Base-by-base conservation (phyloP, 37 sponge, comb jelly and placozoan genomes). In the Eunapius fragilis region DNA sequence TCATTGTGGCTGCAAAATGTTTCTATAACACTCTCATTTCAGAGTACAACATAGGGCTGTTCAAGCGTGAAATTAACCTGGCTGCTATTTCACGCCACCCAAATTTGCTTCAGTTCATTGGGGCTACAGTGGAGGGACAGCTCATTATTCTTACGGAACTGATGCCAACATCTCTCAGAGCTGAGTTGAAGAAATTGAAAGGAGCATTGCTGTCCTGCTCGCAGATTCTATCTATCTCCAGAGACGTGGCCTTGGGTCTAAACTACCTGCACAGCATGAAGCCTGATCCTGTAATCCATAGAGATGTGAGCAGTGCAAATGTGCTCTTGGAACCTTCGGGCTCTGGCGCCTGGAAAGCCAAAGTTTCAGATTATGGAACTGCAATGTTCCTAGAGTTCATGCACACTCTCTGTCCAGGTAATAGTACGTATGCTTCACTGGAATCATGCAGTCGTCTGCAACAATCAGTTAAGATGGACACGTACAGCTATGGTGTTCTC, bases 71-170 rank as follows among this genome's bases (percentile, higher is more conserved):
- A 69, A 91, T 91, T 83, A 71, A 82, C 17, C 81, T 91, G 13
- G 86, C 87, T 31, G 34, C 87, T 10, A 72, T 68, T 27, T 12
- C 82, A 25, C 75, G 83, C 25, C 91, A 91, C 48, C 91, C 83
- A 31, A 75, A 91, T 72, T 45, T 91, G 2, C 73, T 91, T 11
- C 86, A 77, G 50, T 91, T 91, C 36, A 81, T 91, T 71, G 91
- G 78, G 38, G 91, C 78, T 68, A 82, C 68, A 68, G 34, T 50
- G 3, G 45, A 75, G 71, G 38, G 68, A 47, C 30, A 47, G 73
- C 87, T 28, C 41, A 76, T 77, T 25, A 85, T 90, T 13, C 72
- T 90, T 14, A 90, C 82, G 22, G 90, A 90, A 69, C 71, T 90
- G 69, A 90, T 90, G 90, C 70, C 79, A 67, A 81, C 81, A 41